Percentiles rank a stretch among this genome's conserved stretches.
These are phyloP conservation scores for Sycobia sp. DNA, from an alignment of 1,140 invertebrate genomes.

Conservation along the genomic window DNA sequence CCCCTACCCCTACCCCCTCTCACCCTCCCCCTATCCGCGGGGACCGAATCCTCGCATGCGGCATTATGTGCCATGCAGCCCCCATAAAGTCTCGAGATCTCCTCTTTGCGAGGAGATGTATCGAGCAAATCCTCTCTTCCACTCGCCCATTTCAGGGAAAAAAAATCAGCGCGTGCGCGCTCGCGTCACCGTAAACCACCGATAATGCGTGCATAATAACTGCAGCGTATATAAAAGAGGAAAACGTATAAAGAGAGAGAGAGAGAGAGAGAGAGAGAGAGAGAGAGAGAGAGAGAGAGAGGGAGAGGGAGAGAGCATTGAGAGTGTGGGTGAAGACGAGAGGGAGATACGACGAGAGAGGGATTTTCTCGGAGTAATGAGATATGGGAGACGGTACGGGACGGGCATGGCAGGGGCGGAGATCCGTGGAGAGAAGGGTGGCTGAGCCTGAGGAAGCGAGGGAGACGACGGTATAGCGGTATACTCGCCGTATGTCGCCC, in stretches of 20 bases:
- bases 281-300: neutral
- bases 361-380: constrained; percentile 54
- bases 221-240: constrained; percentile 41
- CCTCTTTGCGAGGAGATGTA: constrained; percentile 22
- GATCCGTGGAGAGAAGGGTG: constrained; percentile 24
- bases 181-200: constrained; percentile 44
- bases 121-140: constrained; percentile 23
- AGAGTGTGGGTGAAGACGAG: neutral
- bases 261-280: constrained; percentile 29
- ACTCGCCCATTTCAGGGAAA: constrained; percentile 26
- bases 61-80: no score
- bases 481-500: constrained; percentile 46
- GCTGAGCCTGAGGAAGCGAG: constrained; percentile 29
- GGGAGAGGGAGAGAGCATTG: neutral
- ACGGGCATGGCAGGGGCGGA: constrained; percentile 39
- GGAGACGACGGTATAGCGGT: constrained; percentile 25
- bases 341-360: constrained; percentile 35
- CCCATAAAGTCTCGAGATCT: constrained; percentile 26
- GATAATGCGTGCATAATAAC: constrained; percentile 53
- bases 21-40: no score
- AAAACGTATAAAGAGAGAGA: constrained; percentile 41
- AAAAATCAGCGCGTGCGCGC: constrained; percentile 38
- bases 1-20: no score
- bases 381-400: constrained; percentile 48
- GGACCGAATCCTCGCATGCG: constrained; percentile 14